Evolutionary conservation across 2,888 invertebrate species (phyloP), one percentile per base, ranked within the genome.

Genomic region (Cynaeus angustus): DNA sequence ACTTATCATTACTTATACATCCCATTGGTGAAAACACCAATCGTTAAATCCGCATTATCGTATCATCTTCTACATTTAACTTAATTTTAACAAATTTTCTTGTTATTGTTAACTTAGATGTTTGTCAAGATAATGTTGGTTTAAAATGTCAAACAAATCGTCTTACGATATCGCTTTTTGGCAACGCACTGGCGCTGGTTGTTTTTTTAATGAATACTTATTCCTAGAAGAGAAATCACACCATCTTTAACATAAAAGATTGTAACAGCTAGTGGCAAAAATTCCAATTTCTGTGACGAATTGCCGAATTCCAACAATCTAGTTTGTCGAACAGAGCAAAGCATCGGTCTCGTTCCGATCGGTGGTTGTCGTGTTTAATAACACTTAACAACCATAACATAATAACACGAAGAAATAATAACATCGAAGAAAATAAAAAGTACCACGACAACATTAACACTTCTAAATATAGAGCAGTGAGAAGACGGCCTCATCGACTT

Each of bases 401-500:
- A 68, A 59, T 52, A 67, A 59, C 50, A 30, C 45, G 30, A 59
- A 67, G 33, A 59, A 66, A 66, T 65, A 65, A 65, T 65, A 66
- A 56, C 56, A 66, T 30, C 12, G n/a, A 12, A 4, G 41, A 10
- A 56, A 37, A 26, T 21, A 56, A 46, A 62, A 50, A 10, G 13
- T 48, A 10, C 50, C 9, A 9, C 37, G 28, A 41, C 30, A 62
- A 53, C 50, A 59, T 67, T 59, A 52, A 43, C 56, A 64, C 65
- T 58, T 65, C 69, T 69, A 69, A 69, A 69, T 69, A 65, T 69
- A 65, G 65, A 65, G 26, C 65, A 61, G 38, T 10, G 48, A 16
- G 12, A 37, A 10, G 55, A 14, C 41, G 28, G 37, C 37, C 37
- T 37, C 37, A 37, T 8, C 12, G 41, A 13, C 41, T 13, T n/a